A percentile compares a stretch with the other conserved stretches of the same genome.
Conservation (phyloP, 2,888 invertebrate species). For the Pachycephus smyrnensis region DNA sequence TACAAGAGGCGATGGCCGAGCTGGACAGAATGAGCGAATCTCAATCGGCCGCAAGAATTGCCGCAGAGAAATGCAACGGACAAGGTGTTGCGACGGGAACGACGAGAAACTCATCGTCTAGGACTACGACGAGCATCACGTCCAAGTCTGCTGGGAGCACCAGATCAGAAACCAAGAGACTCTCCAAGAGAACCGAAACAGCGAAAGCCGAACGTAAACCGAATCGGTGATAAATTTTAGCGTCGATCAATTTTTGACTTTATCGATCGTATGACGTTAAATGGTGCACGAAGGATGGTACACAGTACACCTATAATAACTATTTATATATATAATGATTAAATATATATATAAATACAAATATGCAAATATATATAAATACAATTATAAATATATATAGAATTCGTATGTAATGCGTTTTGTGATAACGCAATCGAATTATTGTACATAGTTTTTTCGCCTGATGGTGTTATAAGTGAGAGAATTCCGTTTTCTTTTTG, state of each 20-base stretch:
- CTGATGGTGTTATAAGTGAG: conserved; percentile 19
- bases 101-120: neutral
- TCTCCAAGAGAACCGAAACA: conserved; percentile 12
- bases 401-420: conserved; percentile 14
- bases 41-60: conserved; percentile 34
- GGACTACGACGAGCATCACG: neutral
- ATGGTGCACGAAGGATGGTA: conserved; percentile 1
- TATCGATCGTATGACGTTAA: neutral
- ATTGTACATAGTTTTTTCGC: conserved; percentile 23
- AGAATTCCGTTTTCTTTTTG: conserved; percentile 18
- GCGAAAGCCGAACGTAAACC: conserved; percentile 11
- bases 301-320: conserved; percentile 15
- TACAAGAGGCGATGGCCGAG: conserved; percentile 93
- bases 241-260: conserved; percentile 10
- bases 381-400: neutral
- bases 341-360: conserved; percentile 12
- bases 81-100: conserved; percentile 13
- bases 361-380: conserved; percentile 11
- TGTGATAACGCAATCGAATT: conserved; percentile 15
- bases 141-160: neutral
- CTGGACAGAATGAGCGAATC: conserved; percentile 77
- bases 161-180: neutral
- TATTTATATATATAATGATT: conserved; percentile 5
- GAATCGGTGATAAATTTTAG: conserved; percentile 13
- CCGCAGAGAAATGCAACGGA: conserved; percentile 23